A percentile compares a stretch with the other conserved stretches of the same genome.
These are phyloP conservation scores for Aphelenchoides besseyi DNA, from an alignment of 1,140 invertebrate genomes.

Conservation along the genomic window DNA sequence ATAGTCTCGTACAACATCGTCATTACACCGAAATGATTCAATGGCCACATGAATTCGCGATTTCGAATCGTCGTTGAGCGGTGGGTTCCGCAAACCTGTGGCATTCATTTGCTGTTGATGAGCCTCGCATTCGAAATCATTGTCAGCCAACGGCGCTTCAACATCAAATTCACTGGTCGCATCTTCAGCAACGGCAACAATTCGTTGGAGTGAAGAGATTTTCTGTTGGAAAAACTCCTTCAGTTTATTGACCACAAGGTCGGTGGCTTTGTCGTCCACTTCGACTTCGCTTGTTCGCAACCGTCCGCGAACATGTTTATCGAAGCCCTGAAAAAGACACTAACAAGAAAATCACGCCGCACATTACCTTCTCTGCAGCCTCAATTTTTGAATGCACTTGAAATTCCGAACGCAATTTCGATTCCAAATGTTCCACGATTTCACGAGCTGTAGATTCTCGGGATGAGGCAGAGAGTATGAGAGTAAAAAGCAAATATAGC, in stretches of 20 bases:
- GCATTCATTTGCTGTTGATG: neutral
- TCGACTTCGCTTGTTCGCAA: neutral
- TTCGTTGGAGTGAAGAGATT: constrained; percentile 1
- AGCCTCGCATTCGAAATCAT: constrained; percentile 9
- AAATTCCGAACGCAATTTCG: neutral
- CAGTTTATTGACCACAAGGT: neutral
- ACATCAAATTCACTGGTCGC: neutral
- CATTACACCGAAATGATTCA: constrained; percentile 12
- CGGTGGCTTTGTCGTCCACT: neutral
- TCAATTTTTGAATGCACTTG: constrained; percentile 1
- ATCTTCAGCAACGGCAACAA: constrained; percentile 1
- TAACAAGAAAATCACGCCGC: neutral
- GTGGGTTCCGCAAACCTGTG: neutral
- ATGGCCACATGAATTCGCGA: constrained; percentile 12
- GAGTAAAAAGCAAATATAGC: neutral
- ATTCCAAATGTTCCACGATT: neutral
- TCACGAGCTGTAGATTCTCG: neutral
- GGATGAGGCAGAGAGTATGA: neutral
- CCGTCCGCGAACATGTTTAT: neutral
- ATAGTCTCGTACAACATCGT: constrained; percentile 38
- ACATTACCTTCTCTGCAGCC: neutral
- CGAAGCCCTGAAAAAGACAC: neutral
- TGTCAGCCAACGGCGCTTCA: neutral
- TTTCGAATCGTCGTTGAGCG: neutral
- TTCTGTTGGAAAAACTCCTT: constrained; percentile 9